These are phyloP conservation scores for Heliocidaris erythrogramma DNA, from an alignment of 35 echinoderm and acorn worm genomes.

Conservation along the genomic window DNA sequence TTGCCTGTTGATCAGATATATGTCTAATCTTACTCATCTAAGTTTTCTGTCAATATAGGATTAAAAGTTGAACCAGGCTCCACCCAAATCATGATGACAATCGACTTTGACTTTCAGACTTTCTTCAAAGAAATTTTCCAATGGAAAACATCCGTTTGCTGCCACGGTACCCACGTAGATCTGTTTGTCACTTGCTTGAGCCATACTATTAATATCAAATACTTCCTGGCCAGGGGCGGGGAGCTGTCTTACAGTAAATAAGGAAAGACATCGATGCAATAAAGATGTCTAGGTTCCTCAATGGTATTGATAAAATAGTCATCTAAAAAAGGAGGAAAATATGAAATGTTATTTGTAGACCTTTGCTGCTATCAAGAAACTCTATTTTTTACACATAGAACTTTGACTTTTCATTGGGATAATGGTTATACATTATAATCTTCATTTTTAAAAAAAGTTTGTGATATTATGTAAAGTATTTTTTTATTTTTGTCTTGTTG, in stretches of 20 bases:
- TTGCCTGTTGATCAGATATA: too few relatives aligned
- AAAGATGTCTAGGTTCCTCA: neutral
- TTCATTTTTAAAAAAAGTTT: too few relatives aligned
- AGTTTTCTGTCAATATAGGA: neutral
- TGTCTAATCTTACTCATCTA: neutral
- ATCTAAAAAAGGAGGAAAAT: too few relatives aligned
- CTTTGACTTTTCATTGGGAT: too few relatives aligned
- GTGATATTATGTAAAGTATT: too few relatives aligned
- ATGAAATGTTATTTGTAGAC: too few relatives aligned
- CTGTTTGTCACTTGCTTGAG: neutral
- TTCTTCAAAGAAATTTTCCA: neutral
- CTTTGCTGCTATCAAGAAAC: too few relatives aligned
- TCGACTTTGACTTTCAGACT: neutral
- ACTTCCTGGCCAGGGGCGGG: neutral
- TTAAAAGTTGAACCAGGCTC: neutral
- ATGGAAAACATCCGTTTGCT: neutral
- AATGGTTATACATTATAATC: too few relatives aligned
- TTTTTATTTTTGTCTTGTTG: too few relatives aligned
- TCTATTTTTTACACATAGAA: too few relatives aligned
- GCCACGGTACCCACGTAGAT: neutral
- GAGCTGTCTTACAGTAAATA: neutral
- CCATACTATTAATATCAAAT: neutral
- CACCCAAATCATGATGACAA: constrained; percentile 1
- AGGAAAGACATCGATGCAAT: neutral
- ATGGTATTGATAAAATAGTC: neutral